phyloP scores from a whole-genome alignment of 2,888 invertebrate species.

The Euplagia quadripunctaria region DNA sequence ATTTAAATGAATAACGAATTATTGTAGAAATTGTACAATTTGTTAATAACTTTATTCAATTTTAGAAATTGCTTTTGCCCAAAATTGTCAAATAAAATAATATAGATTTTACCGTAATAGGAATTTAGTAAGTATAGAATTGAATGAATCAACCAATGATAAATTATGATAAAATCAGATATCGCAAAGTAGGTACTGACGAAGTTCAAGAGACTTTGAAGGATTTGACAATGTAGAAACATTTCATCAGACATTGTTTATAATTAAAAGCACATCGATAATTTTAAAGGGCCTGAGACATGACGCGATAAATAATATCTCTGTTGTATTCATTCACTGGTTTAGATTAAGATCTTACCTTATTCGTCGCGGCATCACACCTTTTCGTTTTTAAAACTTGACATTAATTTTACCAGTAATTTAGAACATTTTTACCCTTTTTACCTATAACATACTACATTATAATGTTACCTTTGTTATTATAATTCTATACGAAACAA shows the following conservation, averaged over 20 bases:
- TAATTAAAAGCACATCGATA: not conserved
- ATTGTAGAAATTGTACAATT: conserved; percentile 8
- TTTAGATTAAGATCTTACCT: conserved; percentile 9
- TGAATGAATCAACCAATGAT: conserved; percentile 20
- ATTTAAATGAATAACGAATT: not conserved
- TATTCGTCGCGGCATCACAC: not conserved
- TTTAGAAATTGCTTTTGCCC: conserved; percentile 3
- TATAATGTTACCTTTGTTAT: not conserved
- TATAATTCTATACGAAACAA: no score
- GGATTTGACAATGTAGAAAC: not conserved
- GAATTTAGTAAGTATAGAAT: conserved; percentile 6
- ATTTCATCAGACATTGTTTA: conserved; percentile 1
- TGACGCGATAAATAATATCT: not conserved
- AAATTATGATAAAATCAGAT: conserved; percentile 37
- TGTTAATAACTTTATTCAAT: not conserved
- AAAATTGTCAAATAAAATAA: conserved; percentile 7
- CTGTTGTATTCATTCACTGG: not conserved
- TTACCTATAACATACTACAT: not conserved
- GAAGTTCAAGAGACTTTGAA: conserved; percentile 18
- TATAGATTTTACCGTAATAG: not conserved
- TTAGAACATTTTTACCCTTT: not conserved
- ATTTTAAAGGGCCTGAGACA: not conserved
- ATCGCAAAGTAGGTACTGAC: conserved; percentile 41
- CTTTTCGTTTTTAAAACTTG: conserved; percentile 8
- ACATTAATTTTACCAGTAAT: conserved; percentile 21